Conservation (phyloP, 2,113 vertebrate species). For the Zosterops japonicus region DNA sequence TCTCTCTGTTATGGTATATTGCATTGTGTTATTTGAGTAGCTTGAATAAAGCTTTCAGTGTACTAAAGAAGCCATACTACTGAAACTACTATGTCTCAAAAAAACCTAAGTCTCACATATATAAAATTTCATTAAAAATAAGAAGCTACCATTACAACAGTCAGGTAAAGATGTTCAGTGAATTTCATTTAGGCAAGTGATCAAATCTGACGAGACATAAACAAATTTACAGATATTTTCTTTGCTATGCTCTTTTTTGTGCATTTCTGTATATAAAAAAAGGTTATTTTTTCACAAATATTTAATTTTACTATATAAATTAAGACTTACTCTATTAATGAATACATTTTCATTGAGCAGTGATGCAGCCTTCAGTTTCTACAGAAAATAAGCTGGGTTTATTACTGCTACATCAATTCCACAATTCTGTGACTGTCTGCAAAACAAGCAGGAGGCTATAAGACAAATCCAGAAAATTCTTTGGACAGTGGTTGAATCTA, state of each 20-base stretch:
- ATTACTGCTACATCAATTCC: neutral
- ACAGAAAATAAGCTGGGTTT: neutral
- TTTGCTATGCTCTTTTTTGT: neutral
- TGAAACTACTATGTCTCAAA: neutral
- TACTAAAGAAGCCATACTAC: neutral
- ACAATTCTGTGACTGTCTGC: neutral
- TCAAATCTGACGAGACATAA: neutral
- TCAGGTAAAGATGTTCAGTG: neutral
- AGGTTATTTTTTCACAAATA: accelerated
- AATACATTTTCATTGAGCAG: neutral
- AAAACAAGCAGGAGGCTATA: neutral
- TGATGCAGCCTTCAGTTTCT: neutral
- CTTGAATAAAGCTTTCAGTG: neutral
- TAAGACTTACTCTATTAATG: neutral
- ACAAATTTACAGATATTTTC: neutral
- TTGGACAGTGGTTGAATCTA: neutral
- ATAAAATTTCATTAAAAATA: neutral
- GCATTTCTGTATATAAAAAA: neutral
- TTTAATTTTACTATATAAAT: neutral
- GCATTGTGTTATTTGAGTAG: neutral
- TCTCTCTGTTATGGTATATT: neutral
- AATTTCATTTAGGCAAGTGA: neutral
- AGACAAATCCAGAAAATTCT: constrained; percentile 9
- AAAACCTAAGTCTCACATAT: neutral
- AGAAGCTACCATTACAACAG: neutral